Evolutionary conservation across 2,797 vertebrate species (phyloP).

Genomic region (Diplodus sargus): DNA sequence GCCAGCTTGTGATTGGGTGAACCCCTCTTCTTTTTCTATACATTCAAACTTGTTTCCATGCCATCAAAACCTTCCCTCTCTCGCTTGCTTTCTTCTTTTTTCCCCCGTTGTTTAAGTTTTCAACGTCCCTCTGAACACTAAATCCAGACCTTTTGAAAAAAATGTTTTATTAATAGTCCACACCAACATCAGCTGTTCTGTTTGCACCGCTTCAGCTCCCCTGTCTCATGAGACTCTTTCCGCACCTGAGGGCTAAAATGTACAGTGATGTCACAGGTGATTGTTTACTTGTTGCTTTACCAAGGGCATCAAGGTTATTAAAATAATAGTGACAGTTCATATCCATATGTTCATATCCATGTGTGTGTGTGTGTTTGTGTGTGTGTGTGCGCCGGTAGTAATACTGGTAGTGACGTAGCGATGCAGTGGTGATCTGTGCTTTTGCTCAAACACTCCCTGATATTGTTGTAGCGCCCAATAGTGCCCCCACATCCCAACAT

Average conservation of each 20-base stretch:
- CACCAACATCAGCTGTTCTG: slow-evolving; percentile 12
- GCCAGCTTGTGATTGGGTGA: background rate
- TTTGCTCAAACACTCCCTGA: slow-evolving; percentile 52
- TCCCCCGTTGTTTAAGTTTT: background rate
- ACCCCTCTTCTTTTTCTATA: background rate
- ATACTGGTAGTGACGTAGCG: slow-evolving; percentile 61
- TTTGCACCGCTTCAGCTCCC: slow-evolving; percentile 7
- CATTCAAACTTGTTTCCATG: slow-evolving; percentile 21
- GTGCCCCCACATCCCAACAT: slow-evolving; percentile 34
- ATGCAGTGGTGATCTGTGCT: slow-evolving; percentile 66
- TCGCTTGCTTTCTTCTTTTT: background rate
- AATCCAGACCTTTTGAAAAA: slow-evolving; percentile 14
- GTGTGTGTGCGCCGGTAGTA: slow-evolving; percentile 21
- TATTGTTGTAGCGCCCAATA: slow-evolving; percentile 43
- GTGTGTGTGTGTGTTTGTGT: background rate
- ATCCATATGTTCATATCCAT: background rate
- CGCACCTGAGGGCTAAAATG: slow-evolving; percentile 12
- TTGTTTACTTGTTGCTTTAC: slow-evolving; percentile 51
- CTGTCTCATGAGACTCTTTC: slow-evolving; percentile 6
- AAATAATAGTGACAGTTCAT: background rate
- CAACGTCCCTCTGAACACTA: background rate
- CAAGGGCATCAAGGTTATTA: slow-evolving; percentile 39
- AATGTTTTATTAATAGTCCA: slow-evolving; percentile 7
- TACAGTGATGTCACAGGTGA: slow-evolving; percentile 30
- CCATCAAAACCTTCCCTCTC: background rate